phyloP scores from a whole-genome alignment of 2,113 vertebrate species.

The Camelus bactrianus region DNA sequence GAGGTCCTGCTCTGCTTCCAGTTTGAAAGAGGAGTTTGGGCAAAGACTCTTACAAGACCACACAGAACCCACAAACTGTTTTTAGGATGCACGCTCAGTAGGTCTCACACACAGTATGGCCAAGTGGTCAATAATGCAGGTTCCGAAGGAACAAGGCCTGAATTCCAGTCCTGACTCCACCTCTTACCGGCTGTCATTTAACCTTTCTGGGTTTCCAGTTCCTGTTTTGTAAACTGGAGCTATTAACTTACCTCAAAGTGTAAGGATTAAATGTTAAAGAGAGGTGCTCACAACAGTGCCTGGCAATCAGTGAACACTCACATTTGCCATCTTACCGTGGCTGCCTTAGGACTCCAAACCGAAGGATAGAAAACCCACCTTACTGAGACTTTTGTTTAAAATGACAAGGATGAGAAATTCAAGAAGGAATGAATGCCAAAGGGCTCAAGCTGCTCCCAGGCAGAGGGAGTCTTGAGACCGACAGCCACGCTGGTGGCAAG shows the following conservation, averaged over 20 bases:
- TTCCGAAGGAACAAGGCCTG: neutral
- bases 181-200: neutral
- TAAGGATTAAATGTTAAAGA: neutral
- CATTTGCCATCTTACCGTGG: neutral
- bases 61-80: neutral
- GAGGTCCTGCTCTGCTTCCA: neutral
- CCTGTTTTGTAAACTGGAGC: neutral
- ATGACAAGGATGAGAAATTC: neutral
- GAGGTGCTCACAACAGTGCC: neutral
- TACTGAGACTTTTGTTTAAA: neutral
- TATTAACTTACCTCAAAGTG: neutral
- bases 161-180: neutral
- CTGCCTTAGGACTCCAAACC: neutral
- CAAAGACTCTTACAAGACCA: constrained; percentile 1
- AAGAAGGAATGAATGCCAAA: neutral
- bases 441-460: neutral
- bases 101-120: neutral
- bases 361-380: neutral
- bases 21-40: neutral
- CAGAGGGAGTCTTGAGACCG: neutral
- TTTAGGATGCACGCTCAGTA: neutral
- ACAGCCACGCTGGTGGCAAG: neutral
- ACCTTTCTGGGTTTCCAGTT: neutral
- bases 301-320: neutral
- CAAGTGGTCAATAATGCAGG: neutral